Base-by-base conservation (phyloP, 1,140 invertebrate species). In the Cyclargus thomasi region DNA sequence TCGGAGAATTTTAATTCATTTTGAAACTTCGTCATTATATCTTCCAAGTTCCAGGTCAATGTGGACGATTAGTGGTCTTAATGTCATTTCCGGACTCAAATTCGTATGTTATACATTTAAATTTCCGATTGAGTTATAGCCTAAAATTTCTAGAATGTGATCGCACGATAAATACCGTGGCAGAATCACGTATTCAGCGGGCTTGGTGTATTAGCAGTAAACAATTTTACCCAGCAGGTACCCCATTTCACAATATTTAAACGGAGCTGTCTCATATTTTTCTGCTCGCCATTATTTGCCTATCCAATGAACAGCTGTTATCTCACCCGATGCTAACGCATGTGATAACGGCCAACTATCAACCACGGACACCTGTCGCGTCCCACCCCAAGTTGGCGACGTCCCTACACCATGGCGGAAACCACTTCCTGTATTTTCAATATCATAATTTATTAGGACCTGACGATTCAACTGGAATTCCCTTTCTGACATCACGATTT, bases 221-320 rank as follows among this genome's bases (percentile, higher is more conserved):
- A 7, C 8, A 4, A 29, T 0, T 29, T 29, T 29, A 29, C 29
- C 29, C 8, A 29, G 29, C 29, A 29, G 29, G 29, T 29, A 5
- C 29, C 29, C 29, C 29, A 29, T 47, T 47, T 47, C 39, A 47
- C 8, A 47, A 47, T 47, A 47, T 47, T 47, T 47, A 0, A 47
- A 47, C 1, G 14, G 39, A 47, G 39, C 10, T 47, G 39, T 16
- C 39, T 1, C 39, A 14, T 47, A 47, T 29, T 29, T 29, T 29
- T 29, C 39, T 14, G 39, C 17, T 20, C 10, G 18, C 55, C 55
- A 21, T 11, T 59, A 55, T 55, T 20, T 7, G 7, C n/a, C 53
- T 55, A 55, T 55, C 53, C 55, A 11, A 59, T 11, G 55, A 59
- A 20, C 18, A 59, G 55, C 55, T 59, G 55, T 59, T 59, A 59